Evolutionary conservation across 30 jellyfish, hydroid and myxozoan species (phyloP).

Genomic region (Haliclystus octoradiatus): DNA sequence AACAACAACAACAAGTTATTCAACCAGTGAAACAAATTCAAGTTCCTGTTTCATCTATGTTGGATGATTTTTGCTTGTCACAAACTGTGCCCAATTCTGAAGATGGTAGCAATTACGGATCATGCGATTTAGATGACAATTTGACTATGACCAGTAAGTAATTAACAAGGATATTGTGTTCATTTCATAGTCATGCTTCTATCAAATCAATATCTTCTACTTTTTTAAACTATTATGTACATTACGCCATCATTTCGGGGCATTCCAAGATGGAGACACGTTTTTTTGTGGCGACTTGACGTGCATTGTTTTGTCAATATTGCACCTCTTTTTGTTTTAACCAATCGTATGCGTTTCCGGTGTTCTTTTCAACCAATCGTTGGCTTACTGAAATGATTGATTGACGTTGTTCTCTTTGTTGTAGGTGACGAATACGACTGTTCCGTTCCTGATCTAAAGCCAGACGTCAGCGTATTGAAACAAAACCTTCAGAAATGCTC

Average conservation of each 20-base stretch:
- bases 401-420: background rate
- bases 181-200: background rate
- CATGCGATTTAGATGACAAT: background rate
- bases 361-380: background rate
- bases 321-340: background rate
- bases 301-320: background rate
- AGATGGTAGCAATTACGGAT: conserved; percentile 19
- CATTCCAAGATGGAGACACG: background rate
- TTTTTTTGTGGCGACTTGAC: no score
- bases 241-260: background rate
- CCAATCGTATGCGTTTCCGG: background rate
- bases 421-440: conserved; percentile 56
- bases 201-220: background rate
- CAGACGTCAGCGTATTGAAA: conserved; percentile 57
- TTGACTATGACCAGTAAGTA: background rate
- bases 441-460: conserved; percentile 41
- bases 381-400: background rate
- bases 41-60: conserved; percentile 3
- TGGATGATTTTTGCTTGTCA: conserved; percentile 49
- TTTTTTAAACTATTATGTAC: background rate
- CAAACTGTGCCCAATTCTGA: conserved; percentile 88
- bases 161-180: background rate
- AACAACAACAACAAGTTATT: conserved; percentile 16
- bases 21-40: conserved; percentile 4
- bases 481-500: conserved; percentile 39